These are phyloP conservation scores for Cotesia typhae DNA, from an alignment of 1,140 invertebrate genomes.

Conservation along the genomic window DNA sequence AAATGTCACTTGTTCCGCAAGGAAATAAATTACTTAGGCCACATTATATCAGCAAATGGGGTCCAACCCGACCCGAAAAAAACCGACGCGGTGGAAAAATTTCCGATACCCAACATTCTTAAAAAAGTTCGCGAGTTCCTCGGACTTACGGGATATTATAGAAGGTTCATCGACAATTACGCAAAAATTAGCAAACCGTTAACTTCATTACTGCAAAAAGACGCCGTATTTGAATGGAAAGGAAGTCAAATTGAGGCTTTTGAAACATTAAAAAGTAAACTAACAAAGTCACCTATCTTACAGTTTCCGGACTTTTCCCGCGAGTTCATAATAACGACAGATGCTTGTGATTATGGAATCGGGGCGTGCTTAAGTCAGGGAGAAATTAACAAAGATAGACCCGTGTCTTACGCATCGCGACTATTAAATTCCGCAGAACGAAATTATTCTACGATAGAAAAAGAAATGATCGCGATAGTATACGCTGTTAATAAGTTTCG, in stretches of 20 bases:
- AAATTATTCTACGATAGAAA: neutral
- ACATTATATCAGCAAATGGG: constrained; percentile 41
- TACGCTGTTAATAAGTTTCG: too few relatives aligned
- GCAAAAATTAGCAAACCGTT: constrained; percentile 44
- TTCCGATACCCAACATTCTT: constrained; percentile 50
- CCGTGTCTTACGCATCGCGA: neutral
- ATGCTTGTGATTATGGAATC: neutral
- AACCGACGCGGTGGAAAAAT: constrained; percentile 54
- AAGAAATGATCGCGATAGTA: neutral
- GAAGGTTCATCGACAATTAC: constrained; percentile 47
- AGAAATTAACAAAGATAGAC: neutral
- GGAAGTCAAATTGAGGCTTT: neutral
- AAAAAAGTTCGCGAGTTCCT: constrained; percentile 61
- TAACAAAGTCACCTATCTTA: neutral
- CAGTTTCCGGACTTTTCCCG: neutral
- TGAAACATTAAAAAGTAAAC: neutral
- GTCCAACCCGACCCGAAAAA: constrained; percentile 56
- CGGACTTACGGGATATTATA: constrained; percentile 49
- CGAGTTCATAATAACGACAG: neutral
- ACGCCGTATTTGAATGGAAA: neutral
- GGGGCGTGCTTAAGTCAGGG: neutral
- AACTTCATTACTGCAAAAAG: neutral
- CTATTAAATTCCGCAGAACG: neutral
- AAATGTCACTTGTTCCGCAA: constrained; percentile 50
- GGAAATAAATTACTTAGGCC: constrained; percentile 48